Evolutionary conservation across 2,888 invertebrate genomes (phyloP).

Genomic region (Watsonalla binaria): DNA sequence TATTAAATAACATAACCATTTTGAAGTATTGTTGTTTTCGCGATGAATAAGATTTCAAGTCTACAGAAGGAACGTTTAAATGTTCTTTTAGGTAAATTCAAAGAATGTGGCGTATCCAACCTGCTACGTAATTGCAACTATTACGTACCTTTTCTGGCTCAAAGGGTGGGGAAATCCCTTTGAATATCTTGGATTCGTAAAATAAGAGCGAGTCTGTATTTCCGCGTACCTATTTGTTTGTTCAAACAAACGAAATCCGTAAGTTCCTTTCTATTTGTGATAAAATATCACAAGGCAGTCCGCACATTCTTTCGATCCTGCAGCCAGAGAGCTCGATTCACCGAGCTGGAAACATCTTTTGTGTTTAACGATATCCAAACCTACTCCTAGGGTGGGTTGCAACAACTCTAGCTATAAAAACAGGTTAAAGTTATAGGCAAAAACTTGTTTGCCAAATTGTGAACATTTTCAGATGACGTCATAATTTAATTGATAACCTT

Average conservation of each 20-base stretch:
- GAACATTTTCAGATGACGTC: too few relatives aligned
- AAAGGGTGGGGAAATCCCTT: conserved; percentile 52
- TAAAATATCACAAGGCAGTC: conserved; percentile 65
- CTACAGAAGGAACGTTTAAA: neutral
- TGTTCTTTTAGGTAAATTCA: conserved; percentile 3
- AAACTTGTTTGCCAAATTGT: neutral
- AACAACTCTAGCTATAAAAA: too few relatives aligned
- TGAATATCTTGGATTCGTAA: conserved; percentile 55
- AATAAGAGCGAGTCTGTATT: conserved; percentile 65
- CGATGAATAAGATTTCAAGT: too few relatives aligned
- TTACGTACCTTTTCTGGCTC: conserved; percentile 42
- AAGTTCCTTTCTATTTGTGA: conserved; percentile 57
- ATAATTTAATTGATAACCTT: too few relatives aligned
- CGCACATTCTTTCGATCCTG: conserved; percentile 59
- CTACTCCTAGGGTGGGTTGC: neutral
- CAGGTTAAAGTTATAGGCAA: too few relatives aligned
- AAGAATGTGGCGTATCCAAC: conserved; percentile 15
- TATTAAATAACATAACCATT: too few relatives aligned
- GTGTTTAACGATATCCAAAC: conserved; percentile 37
- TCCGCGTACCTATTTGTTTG: conserved; percentile 60
- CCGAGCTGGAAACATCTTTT: conserved; percentile 62
- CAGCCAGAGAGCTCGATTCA: conserved; percentile 28
- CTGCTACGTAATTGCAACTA: conserved; percentile 34
- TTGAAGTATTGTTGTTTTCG: too few relatives aligned
- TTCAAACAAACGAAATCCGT: conserved; percentile 63